A percentile compares a stretch with the other conserved stretches of the same genome.
Evolutionary conservation across 2,797 vertebrate genomes (phyloP).

Genomic region (Loriculus beryllinus): DNA sequence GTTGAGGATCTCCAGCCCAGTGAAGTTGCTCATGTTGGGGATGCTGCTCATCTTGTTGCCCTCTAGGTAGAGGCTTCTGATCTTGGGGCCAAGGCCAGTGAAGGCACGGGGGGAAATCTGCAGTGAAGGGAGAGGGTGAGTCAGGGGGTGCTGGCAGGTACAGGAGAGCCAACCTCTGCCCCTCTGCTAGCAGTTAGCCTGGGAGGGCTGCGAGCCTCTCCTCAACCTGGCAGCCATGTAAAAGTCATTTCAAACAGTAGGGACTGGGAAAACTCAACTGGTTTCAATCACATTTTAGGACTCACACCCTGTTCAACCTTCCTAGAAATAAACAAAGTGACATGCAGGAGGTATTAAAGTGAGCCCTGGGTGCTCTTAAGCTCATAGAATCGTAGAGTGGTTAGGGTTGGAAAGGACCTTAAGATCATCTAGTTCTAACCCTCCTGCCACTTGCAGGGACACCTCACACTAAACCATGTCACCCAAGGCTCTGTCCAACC

Average conservation of each 20-base stretch:
- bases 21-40: slow-evolving; percentile 79
- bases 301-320: background rate
- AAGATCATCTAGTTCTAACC: background rate
- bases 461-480: background rate
- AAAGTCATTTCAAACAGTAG: background rate
- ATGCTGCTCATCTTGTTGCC: slow-evolving; percentile 85
- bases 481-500: background rate
- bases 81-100: slow-evolving; percentile 78
- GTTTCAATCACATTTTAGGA: background rate
- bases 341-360: background rate
- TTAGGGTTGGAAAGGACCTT: background rate
- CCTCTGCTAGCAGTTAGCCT: background rate
- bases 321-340: background rate
- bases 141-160: background rate
- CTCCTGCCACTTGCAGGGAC: background rate
- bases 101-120: slow-evolving; percentile 87
- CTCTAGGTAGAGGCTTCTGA: slow-evolving; percentile 88
- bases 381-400: background rate
- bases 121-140: background rate
- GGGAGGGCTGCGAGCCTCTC: background rate
- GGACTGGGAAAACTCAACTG: background rate
- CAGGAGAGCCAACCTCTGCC: background rate
- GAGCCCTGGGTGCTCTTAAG: background rate
- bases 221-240: fast-evolving
- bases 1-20: slow-evolving; percentile 87